Base-by-base conservation (phyloP, 2,888 invertebrate species). In the Melolontha melolontha region DNA sequence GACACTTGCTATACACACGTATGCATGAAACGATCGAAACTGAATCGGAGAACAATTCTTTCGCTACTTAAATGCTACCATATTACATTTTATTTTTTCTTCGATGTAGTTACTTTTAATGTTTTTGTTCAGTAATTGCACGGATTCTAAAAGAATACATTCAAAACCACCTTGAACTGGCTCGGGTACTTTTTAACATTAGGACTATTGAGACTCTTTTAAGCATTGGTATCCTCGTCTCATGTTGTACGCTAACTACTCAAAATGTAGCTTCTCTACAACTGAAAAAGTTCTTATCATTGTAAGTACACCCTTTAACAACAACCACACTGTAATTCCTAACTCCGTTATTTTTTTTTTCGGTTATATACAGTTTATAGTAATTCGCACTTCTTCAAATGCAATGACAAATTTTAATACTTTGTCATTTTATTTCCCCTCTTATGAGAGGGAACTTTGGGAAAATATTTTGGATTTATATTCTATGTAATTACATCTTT, bases 201-300 rank as follows among this genome's bases (percentile, higher is more conserved):
- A 34, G 96, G 96, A 7, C 79, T 94, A 0, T 87, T 97, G 1
- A 88, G 94, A 70, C 87, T 97, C 74, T 81, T 96, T 72, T 92
- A 94, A n/a, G 84, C 94, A 96, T 82, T 97, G 97, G 97, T 89
- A 90, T 78, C 95, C 95, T 0, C 90, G 90, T 69, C 90, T 91
- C 87, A 87, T 90, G 82, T 85, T 97, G 11, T 86, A 89, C 71
- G 87, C 89, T 17, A 95, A 94, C 0, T 92, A 93, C 78, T 83
- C 84, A 7, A 84, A 85, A 70, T 93, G 93, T 79, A 84, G 88
- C 49, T 86, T 96, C 69, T 87, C 88, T 68, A 83, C 87, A 42
- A 96, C 96, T 2, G 91, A 93, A 69, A 90, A 90, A 76, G 90
- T 96, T 54, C 84, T 96, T 44, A 85, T 96, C 55, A 86, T 90